Conservation (phyloP, 2,888 invertebrate genomes). For the Drosophila demipolita region DNA sequence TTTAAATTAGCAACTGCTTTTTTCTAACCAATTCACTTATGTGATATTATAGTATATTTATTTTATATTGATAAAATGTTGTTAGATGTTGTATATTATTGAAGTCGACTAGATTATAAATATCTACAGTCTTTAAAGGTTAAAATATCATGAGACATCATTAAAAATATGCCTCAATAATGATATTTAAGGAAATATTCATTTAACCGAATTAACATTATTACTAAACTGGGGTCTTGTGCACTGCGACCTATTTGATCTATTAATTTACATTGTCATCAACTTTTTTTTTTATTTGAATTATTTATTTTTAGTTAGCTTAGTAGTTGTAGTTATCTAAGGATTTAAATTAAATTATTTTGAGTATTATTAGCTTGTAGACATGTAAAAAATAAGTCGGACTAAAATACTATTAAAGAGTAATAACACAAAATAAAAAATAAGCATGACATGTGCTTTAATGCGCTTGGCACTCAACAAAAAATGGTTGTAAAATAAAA, state of each 20-base stretch:
- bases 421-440: background rate
- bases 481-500: background rate
- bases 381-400: background rate
- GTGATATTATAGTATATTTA: too few species aligned
- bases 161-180: background rate
- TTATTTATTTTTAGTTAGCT: background rate
- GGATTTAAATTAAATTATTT: background rate
- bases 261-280: background rate
- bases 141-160: background rate
- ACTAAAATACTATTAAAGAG: background rate
- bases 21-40: too few species aligned
- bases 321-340: background rate
- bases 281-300: background rate
- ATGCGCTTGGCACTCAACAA: background rate
- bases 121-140: background rate
- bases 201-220: background rate
- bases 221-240: too few species aligned
- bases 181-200: background rate
- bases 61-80: background rate
- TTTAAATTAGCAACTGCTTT: too few species aligned
- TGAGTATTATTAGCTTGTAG: background rate
- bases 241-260: too few species aligned
- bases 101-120: background rate
- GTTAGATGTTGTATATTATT: background rate
- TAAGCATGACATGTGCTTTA: background rate